Base-by-base conservation (phyloP, 2,113 vertebrate species). In the Tiliqua scincoides region DNA sequence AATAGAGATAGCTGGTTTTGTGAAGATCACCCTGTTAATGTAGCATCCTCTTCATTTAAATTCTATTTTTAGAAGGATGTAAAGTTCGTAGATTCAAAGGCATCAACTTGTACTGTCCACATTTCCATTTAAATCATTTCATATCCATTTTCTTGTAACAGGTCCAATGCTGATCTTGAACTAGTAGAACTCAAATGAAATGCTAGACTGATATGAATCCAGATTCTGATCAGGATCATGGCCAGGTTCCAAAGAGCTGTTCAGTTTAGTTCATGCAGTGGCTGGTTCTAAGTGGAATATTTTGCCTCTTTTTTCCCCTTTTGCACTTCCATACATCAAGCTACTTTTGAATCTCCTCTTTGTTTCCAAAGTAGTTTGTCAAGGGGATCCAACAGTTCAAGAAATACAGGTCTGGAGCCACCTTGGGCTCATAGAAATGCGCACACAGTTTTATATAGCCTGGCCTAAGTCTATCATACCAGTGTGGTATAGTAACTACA, bases 101-200 rank as follows among this genome's bases (percentile, higher is more conserved):
- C 63, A 83, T 68, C 52, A 77, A 48, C 21, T 8, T 32, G 12
- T 68, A 57, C 82, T 83, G 7, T 23, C 23, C 21, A 73, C 68
- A 62, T 35, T 71, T 87, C 54, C 84, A 82, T 75, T 48, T 48
- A 48, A 63, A 18, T 0, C 1, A 83, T 75, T 9, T 54, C 83
- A 14, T 84, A 87, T 79, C 52, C 35, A 15, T 15, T 77, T 8
- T 62, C 67, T 87, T 79, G 77, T 48, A 67, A 76, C 78, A 79
- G 68, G 14, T 48, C 81, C 85, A 73, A 35, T 52, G 71, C 72
- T 18, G 67, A 71, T 67, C 62, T 52, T 30, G 0, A 10, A 68
- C 35, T 21, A 82, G 73, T 37, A 85, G 85, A 35, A 12, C 27
- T 59, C 32, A 59, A 59, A 54, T 43, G 14, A n/a, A 43, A 27